Base-by-base conservation (phyloP, 2,113 vertebrate species). In the Pomatorhinus ruficollis region DNA sequence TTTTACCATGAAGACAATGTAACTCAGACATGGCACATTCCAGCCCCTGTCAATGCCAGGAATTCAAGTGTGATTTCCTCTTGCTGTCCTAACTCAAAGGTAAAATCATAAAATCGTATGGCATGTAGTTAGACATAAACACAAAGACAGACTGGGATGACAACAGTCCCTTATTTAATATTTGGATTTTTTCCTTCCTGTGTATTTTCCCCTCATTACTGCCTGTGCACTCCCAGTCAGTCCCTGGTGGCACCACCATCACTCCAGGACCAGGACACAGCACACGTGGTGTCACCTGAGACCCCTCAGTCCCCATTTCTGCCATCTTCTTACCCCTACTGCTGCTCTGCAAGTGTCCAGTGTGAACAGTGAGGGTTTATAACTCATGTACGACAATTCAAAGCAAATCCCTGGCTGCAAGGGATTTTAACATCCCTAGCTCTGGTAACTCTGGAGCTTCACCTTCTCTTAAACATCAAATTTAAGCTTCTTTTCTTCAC, bases 101-200 rank as follows among this genome's bases (percentile, higher is more conserved):
- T 65, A 61, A 81, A 86, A 61, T 16, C 56, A n/a, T 6, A n/a
- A n/a, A n/a, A n/a, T n/a, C n/a, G 11, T 18, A 8, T 60, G 65
- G 33, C 19, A 25, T 69, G 78, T 30, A 40, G 22, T 22, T 35
- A 66, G 47, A 70, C 12, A 33, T 11, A 50, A 69, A 45, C 10
- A 5, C 12, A 4, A 65, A 47, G n/a, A 12, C 0, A 66, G 28
- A 61, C 28, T 9, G 70, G 39, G 42, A 50, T 0, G 1, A 30
- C 61, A 85, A 2, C 9, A 27, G 20, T 70, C 14, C 63, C 42
- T 60, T 20, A 10, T 83, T 80, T 74, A 6, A 16, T 10, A 21
- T 64, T 57, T 27, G 3, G 2, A 2, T 8, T 30, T 70, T 68
- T 82, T 75, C 12, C 24, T 57, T n/a, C 15, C 53, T 28, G 6